Evolutionary conservation across 2,797 vertebrate genomes (phyloP).

Genomic region (Enteromius argenteus): DNA sequence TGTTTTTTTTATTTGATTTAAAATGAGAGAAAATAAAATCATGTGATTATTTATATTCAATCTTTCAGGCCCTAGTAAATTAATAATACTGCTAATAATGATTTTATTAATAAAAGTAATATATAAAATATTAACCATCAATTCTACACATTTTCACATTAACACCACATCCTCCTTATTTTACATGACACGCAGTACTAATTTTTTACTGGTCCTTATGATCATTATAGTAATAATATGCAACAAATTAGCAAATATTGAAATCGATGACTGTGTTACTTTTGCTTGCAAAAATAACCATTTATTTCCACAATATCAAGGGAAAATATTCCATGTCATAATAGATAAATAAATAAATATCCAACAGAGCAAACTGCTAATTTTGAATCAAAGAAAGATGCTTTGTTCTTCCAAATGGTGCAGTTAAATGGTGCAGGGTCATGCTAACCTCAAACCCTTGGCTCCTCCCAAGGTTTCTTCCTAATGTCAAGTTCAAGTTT

Average conservation of each 20-base stretch:
- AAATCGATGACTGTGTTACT: background rate
- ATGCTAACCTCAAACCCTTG: background rate
- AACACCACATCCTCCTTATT: background rate
- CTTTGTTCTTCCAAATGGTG: background rate
- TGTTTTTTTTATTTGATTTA: background rate
- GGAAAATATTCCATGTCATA: background rate
- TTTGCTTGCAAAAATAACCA: background rate
- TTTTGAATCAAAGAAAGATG: background rate
- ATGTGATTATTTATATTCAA: background rate
- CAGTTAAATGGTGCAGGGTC: background rate
- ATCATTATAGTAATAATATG: background rate
- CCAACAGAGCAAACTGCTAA: background rate
- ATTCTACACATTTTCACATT: background rate
- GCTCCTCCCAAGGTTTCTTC: background rate
- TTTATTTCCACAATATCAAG: background rate
- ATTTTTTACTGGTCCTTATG: background rate
- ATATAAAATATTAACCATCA: background rate
- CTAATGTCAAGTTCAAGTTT: background rate
- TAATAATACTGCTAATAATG: background rate
- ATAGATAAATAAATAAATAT: background rate
- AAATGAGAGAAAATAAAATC: background rate
- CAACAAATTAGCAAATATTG: too few relatives aligned
- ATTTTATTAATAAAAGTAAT: background rate
- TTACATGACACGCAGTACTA: background rate
- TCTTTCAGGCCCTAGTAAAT: background rate